A percentile compares a stretch with the other conserved stretches of the same genome.
phyloP scores from a whole-genome alignment of 2,113 vertebrate species.

The Maccullochella peelii region DNA sequence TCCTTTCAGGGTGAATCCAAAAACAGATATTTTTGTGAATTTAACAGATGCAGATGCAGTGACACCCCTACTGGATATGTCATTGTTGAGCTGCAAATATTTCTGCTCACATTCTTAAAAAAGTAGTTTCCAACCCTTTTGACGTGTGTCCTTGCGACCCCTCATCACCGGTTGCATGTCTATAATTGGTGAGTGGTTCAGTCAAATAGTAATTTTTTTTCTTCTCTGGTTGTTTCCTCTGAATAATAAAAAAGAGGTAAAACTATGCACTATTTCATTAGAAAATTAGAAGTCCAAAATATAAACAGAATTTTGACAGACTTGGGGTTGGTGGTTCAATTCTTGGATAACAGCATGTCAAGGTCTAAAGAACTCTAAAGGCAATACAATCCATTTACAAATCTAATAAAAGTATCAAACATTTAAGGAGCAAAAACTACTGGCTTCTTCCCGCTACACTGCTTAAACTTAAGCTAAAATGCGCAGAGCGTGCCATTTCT shows the following conservation, averaged over 20 bases:
- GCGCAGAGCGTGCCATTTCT: not conserved
- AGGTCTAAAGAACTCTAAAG: not conserved
- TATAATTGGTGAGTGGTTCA: not conserved
- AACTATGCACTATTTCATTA: not conserved
- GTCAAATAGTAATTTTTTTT: not conserved
- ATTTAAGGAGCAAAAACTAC: not conserved
- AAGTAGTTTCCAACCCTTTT: not conserved
- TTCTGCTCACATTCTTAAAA: not conserved
- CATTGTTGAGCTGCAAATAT: slow-evolving; percentile 8
- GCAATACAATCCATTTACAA: slow-evolving; percentile 5
- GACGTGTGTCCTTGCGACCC: not conserved
- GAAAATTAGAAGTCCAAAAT: not conserved
- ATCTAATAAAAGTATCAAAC: slow-evolving; percentile 4
- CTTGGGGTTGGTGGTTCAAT: not conserved
- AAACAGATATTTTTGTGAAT: not conserved
- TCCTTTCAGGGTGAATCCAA: not conserved
- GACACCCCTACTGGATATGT: not conserved
- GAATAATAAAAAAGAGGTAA: not conserved
- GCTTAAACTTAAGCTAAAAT: slow-evolving; percentile 9
- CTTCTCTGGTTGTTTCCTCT: not conserved
- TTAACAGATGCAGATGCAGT: not conserved
- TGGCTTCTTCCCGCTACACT: not conserved
- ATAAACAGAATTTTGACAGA: not conserved
- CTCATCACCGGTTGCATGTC: not conserved
- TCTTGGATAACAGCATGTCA: not conserved